phyloP scores from a whole-genome alignment of 2,113 vertebrate species.

The Oryzias melastigma region DNA sequence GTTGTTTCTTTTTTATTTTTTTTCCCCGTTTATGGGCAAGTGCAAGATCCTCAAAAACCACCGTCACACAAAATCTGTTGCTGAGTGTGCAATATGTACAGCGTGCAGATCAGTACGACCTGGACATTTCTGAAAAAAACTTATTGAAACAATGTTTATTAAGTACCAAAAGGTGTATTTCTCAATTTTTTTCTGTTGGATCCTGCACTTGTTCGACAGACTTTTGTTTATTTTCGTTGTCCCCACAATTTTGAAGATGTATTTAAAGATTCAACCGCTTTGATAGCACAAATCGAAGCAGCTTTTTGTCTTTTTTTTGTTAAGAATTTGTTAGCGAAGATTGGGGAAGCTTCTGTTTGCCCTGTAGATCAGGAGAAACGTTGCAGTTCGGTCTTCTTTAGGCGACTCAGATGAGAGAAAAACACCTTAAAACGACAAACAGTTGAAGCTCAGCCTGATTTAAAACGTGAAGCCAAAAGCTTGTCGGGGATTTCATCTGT shows the following conservation, averaged over 20 bases:
- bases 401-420: no score
- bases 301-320: conserved; percentile 4
- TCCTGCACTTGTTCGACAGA: conserved; percentile 59
- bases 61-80: background rate
- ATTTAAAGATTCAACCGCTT: background rate
- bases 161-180: background rate
- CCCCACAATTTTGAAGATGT: conserved; percentile 1
- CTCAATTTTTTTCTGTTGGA: background rate
- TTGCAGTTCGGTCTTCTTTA: conserved; percentile 6
- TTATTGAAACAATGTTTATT: background rate
- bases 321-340: background rate
- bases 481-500: conserved; percentile 4
- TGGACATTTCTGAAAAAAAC: background rate
- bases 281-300: conserved; percentile 7
- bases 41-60: conserved; percentile 70
- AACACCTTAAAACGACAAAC: no score
- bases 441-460: conserved; percentile 1
- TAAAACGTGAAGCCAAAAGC: background rate
- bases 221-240: conserved; percentile 26
- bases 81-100: background rate
- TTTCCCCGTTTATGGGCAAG: conserved; percentile 73
- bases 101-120: background rate
- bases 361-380: conserved; percentile 57
- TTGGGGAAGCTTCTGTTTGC: conserved; percentile 25
- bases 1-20: conserved; percentile 1